Evolutionary conservation across 2,888 invertebrate species (phyloP), one percentile per base, ranked within the genome.

Genomic region (Augiades crinisus): DNA sequence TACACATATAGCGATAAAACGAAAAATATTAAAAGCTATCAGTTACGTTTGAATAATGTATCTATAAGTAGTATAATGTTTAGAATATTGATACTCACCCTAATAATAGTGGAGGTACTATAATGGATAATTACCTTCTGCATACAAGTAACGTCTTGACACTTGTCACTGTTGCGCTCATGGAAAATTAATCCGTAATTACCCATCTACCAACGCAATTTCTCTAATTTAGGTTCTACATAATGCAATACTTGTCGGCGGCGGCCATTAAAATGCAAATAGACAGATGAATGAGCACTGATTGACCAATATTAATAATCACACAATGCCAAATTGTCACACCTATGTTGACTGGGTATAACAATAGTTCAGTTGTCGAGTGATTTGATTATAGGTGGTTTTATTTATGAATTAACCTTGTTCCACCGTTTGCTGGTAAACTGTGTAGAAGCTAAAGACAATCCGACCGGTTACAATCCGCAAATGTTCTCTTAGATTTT

Each of bases 151-250:
- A 27, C 36, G 27, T 43, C 50, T 50, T 50, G 50, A 50, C 50
- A 43, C 36, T 50, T 43, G 50, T 50, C 50, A 43, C 14, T 34
- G 30, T 12, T 43, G 21, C 30, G 43, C 50, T 50, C 50, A 50
- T 50, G 14, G 43, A 50, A 43, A 50, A 50, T 50, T 50, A 50
- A 50, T 50, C 36, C 30, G 43, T 43, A 50, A 43, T 49, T 41
- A 49, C 34, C 34, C 24, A 30, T 43, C 27, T 14, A 50, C 43
- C 30, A 21, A 24, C 34, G 50, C 36, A 43, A 43, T 50, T 50
- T 30, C 50, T 50, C 50, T 43, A 50, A 50, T 43, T 43, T 36
- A 43, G 43, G 17, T 34, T 21, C 50, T 50, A 12, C 43, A 43
- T 50, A 50, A 50, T 50, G 36, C 50, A 51, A 37, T 51, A 43